A percentile compares a stretch with the other conserved stretches of the same genome.
Conservation (phyloP, 2,113 vertebrate species). For the Pollimyrus isidori region DNA sequence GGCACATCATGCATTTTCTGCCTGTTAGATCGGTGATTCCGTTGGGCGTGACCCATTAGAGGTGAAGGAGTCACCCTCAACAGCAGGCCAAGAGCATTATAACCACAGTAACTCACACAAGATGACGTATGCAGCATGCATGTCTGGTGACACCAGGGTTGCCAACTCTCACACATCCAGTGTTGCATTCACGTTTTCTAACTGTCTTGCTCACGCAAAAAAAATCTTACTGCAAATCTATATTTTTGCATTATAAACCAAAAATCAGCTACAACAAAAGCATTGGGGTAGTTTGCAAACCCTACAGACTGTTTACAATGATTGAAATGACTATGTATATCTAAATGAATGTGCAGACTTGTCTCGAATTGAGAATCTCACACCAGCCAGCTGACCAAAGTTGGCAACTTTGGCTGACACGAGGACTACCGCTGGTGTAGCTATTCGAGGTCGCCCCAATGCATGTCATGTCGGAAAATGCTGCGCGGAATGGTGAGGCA, state of each 20-base stretch:
- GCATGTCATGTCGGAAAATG: neutral
- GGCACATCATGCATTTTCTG: neutral
- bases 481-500: neutral
- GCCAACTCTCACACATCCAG: too few relatives aligned
- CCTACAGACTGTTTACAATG: too few relatives aligned
- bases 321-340: too few relatives aligned
- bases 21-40: neutral
- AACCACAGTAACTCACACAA: neutral
- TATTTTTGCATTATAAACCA: too few relatives aligned
- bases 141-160: neutral
- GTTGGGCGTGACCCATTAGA: neutral
- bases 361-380: too few relatives aligned
- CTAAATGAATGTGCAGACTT: too few relatives aligned
- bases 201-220: too few relatives aligned
- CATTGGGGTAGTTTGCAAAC: too few relatives aligned
- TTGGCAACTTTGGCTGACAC: neutral
- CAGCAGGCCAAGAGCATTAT: neutral
- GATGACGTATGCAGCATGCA: neutral
- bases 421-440: neutral
- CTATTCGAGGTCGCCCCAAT: neutral
- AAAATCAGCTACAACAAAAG: too few relatives aligned
- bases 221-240: too few relatives aligned
- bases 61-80: neutral
- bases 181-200: too few relatives aligned
- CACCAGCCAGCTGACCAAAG: too few relatives aligned